Base-by-base conservation (phyloP, 2,797 vertebrate species). In the Enteromius mattozi region DNA sequence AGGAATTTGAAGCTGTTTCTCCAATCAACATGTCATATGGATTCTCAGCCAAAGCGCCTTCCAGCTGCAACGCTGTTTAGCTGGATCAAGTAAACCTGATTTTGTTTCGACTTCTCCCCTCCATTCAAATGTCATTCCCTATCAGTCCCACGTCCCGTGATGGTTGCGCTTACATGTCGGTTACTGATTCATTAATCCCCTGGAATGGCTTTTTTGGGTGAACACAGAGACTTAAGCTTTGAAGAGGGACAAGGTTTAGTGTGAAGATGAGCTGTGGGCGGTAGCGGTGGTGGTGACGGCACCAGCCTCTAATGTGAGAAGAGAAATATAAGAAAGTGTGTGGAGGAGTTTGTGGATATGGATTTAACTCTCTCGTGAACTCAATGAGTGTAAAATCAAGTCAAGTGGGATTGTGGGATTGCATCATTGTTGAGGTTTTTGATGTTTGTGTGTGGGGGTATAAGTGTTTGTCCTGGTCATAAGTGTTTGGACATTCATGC, bases 181-280 rank as follows among this genome's bases (percentile, higher is more conserved):
- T 87, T 78, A 80, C 51, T n/a, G 91, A 89, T 92, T 93, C 91
- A 86, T 88, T 91, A 92, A 92, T 93, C 92, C 92, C 91, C 91
- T 92, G 87, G 92, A 94, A 94, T 92, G 90, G 93, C 93, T 95
- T 94, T 94, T 91, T 93, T 90, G 89, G 85, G 89, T 90, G 91
- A 88, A 83, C 65, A 63, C 92, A 88, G 93, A 90, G 89, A 93
- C 91, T 86, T 94, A 94, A 95, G 94, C 93, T 91, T 91, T 92
- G 92, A 92, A 93, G 94, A 94, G 91, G 93, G 94, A 95, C 94
- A 93, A 89, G 94, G 92, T 94, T 94, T 94, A 92, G 92, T 91
- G 92, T 89, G 92, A 92, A 93, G 93, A 93, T 92, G 93, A 94
- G 92, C 89, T 61, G 90, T 83, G 90, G 91, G 92, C 87, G 87